These are phyloP conservation scores for Plebejus melissa DNA, from an alignment of 2,888 invertebrate genomes.

Conservation along the genomic window DNA sequence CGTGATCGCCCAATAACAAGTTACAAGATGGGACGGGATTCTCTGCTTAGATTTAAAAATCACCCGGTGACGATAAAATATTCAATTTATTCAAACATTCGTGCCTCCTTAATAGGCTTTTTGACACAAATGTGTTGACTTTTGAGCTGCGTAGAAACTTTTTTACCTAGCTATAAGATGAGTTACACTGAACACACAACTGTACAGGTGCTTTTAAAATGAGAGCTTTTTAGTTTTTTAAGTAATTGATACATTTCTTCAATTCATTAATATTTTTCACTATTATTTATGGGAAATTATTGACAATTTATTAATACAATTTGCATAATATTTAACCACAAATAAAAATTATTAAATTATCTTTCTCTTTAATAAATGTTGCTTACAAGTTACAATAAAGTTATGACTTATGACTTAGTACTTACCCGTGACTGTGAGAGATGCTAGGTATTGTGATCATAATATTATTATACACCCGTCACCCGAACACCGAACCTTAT, in stretches of 20 bases:
- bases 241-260: background rate
- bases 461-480: too few species aligned
- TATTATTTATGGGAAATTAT: background rate
- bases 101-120: conserved; percentile 7
- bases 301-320: background rate
- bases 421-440: too few species aligned
- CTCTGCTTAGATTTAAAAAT: conserved; percentile 1
- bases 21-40: background rate
- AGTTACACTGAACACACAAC: background rate
- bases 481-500: too few species aligned
- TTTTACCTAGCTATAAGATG: background rate
- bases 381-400: too few species aligned
- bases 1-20: conserved; percentile 12
- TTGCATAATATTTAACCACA: background rate
- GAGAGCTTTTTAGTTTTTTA: background rate
- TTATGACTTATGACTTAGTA: too few species aligned
- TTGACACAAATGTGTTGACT: background rate
- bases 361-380: too few species aligned
- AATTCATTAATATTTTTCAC: background rate
- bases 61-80: background rate
- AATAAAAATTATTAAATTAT: too few species aligned
- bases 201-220: background rate
- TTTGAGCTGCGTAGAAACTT: background rate
- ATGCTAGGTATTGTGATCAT: too few species aligned
- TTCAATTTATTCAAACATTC: conserved; percentile 18